Evolutionary conservation across 1,140 invertebrate species (phyloP), one percentile per base, ranked within the genome.

Genomic region (Gryon sp.): DNA sequence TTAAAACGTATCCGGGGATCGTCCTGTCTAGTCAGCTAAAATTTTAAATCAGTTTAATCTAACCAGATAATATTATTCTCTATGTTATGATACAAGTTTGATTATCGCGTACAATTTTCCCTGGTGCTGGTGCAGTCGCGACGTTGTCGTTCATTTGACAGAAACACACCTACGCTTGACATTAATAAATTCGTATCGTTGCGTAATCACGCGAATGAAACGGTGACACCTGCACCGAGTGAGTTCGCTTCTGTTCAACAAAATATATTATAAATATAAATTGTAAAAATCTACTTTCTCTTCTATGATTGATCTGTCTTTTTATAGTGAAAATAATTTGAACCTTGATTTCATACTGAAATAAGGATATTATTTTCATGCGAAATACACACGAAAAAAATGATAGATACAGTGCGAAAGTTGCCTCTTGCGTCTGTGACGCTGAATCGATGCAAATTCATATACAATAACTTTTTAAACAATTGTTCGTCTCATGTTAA

Each of bases 111-210:
- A 78, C 65, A 74, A 59, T 66, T 78, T 78, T 74, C 62, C 66
- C 70, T n/a, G n/a, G 40, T 70, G 26, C 22, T 75, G 76, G 65
- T 72, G 76, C 36, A 65, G 66, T 75, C 70, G 62, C 63, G 55
- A 78, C 65, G 76, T 36, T 78, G 55, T 76, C 36, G 62, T 46
- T 78, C 62, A 50, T 52, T 63, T 70, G 63, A 73, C 63, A 70
- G 70, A 66, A 70, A 75, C 50, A 75, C 76, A 70, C 57, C 70
- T 78, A 78, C 76, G 59, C 36, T 78, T 68, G 72, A 75, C 70
- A 78, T 78, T 76, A 70, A 69, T 74, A 75, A 75, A 78, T 78
- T 78, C 76, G 69, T 78, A 78, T 65, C 45, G 66, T 65, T 66
- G 60, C 60, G 46, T 72, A 65, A 65, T 69, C 66, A 66, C 59